phyloP scores from a whole-genome alignment of 92 coral and sea anemone species.

The Umimayanthus kanabou region DNA sequence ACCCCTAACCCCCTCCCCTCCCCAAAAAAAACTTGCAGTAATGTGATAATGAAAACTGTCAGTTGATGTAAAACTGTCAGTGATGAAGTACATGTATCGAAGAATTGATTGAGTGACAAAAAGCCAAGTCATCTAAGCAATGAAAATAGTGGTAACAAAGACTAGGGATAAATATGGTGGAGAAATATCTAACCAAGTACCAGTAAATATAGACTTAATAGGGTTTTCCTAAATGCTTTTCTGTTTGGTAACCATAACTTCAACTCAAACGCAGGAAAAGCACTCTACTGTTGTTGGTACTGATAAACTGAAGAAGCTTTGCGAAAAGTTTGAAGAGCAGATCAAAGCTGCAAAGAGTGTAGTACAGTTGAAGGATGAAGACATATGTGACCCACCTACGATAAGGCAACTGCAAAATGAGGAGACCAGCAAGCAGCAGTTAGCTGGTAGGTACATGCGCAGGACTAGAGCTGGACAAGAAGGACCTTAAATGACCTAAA shows the following conservation, averaged over 20 bases:
- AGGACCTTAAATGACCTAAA: not conserved
- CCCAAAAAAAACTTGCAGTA: too few species aligned
- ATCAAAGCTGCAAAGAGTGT: conserved; percentile 16
- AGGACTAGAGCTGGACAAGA: not conserved
- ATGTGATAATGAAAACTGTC: too few species aligned
- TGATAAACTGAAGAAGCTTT: conserved; percentile 46
- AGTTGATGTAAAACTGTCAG: too few species aligned
- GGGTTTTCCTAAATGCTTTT: not conserved
- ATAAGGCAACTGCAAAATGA: not conserved
- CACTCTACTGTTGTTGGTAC: conserved; percentile 57
- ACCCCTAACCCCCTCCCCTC: too few species aligned
- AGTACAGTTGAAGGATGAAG: not conserved
- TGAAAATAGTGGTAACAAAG: too few species aligned
- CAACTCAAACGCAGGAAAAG: conserved; percentile 18
- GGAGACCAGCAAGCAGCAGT: not conserved
- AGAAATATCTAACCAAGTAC: not conserved
- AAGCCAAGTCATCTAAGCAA: too few species aligned
- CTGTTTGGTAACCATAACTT: not conserved
- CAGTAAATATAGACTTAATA: too few species aligned
- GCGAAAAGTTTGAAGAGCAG: conserved; percentile 60
- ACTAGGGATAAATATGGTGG: too few species aligned
- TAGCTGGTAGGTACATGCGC: conserved; percentile 1
- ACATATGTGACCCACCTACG: conserved; percentile 15
- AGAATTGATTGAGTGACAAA: too few species aligned
- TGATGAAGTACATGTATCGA: too few species aligned